These are phyloP conservation scores for Ephestia elutella DNA, from an alignment of 1,140 invertebrate genomes.

Conservation along the genomic window DNA sequence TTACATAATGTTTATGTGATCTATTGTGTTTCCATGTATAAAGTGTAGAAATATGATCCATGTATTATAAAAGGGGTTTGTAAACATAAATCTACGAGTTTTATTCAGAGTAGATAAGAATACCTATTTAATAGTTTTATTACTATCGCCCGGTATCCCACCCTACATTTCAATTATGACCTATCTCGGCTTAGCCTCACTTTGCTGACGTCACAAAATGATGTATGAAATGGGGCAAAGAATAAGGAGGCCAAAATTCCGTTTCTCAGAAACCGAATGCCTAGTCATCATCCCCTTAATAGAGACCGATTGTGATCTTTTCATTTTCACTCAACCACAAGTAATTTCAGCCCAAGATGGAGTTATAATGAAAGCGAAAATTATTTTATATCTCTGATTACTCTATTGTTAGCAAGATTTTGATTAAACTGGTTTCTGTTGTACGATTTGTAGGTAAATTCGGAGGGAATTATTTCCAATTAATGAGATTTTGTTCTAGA, in stretches of 20 bases:
- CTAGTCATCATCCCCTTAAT: conserved; percentile 48
- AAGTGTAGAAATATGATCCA: too few relatives aligned
- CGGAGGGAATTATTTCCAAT: conserved; percentile 38
- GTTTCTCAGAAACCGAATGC: conserved; percentile 20
- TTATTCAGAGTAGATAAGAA: too few relatives aligned
- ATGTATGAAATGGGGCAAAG: not conserved
- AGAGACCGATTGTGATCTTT: conserved; percentile 58
- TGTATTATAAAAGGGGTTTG: too few relatives aligned
- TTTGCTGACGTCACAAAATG: conserved; percentile 2
- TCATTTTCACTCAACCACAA: conserved; percentile 56
- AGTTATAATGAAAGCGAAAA: conserved; percentile 61
- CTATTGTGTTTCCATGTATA: too few relatives aligned
- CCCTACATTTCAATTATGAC: conserved; percentile 3
- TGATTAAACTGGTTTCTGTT: conserved; percentile 40
- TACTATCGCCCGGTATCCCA: too few relatives aligned
- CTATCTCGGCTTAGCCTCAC: not conserved
- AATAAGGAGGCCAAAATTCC: not conserved
- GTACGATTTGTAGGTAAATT: conserved; percentile 29
- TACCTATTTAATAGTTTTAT: too few relatives aligned
- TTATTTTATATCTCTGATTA: conserved; percentile 66
- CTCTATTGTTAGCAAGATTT: conserved; percentile 51
- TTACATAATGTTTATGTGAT: too few relatives aligned
- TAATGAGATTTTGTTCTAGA: conserved; percentile 33
- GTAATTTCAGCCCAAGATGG: conserved; percentile 42
- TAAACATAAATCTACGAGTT: too few relatives aligned